Evolutionary conservation across 2,888 invertebrate genomes (phyloP).

Genomic region (Scaptomyza tumidula): DNA sequence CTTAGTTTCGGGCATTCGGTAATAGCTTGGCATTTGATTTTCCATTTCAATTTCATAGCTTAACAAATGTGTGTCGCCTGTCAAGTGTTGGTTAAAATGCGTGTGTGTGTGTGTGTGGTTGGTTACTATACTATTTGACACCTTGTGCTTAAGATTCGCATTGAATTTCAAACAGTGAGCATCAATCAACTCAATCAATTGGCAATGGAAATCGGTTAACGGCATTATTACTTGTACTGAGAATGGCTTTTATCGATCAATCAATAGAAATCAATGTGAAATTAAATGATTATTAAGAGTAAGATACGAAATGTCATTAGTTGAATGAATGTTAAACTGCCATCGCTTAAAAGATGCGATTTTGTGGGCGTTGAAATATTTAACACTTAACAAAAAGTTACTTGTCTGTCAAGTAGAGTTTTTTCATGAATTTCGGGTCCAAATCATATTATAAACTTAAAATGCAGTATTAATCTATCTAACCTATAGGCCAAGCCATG

Average conservation of each 20-base stretch:
- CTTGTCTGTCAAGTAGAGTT: too few species aligned
- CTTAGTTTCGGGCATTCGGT: neutral
- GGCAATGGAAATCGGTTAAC: neutral
- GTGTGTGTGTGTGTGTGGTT: neutral
- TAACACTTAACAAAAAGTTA: constrained; percentile 10
- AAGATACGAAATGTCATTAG: neutral
- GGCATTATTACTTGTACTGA: neutral
- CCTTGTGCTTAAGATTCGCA: neutral
- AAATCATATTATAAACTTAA: too few species aligned
- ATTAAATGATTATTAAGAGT: neutral
- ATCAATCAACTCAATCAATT: neutral
- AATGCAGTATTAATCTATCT: too few species aligned
- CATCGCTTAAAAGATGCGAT: neutral
- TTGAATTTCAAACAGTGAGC: constrained; percentile 15
- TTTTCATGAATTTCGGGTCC: too few species aligned
- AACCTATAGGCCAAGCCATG: too few species aligned
- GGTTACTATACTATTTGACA: constrained; percentile 9
- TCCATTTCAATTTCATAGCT: constrained; percentile 27
- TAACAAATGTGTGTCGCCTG: constrained; percentile 32
- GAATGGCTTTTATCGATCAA: neutral
- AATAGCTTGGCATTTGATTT: neutral
- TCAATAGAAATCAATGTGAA: neutral
- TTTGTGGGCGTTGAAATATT: constrained; percentile 10
- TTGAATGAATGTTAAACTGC: constrained; percentile 1
- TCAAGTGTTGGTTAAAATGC: constrained; percentile 15